Percentiles rank a stretch among this genome's conserved stretches.
Conservation (phyloP, 2,888 invertebrate genomes). For the Drosophila kambysellisi region DNA sequence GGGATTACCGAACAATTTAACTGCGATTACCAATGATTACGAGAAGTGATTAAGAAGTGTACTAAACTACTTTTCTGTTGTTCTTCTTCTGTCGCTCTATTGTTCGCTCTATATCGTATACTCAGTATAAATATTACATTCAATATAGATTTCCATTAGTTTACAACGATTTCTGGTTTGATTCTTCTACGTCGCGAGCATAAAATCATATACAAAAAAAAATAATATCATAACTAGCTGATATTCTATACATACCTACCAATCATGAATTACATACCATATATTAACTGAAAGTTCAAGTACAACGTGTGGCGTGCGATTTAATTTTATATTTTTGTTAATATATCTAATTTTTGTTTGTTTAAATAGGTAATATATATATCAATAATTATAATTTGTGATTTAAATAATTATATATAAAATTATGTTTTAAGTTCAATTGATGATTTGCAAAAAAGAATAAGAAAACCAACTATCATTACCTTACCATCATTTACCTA, state of each 20-base stretch:
- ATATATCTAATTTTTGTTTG: constrained; percentile 5
- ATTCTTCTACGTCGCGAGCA: constrained; percentile 49
- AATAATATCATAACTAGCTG: constrained; percentile 58
- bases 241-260: constrained; percentile 53
- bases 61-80: constrained; percentile 21
- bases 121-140: constrained; percentile 74
- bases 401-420: constrained; percentile 23
- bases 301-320: constrained; percentile 64
- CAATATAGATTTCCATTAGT: constrained; percentile 65
- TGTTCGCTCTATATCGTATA: constrained; percentile 51
- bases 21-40: constrained; percentile 11
- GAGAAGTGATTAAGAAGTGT: constrained; percentile 16
- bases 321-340: constrained; percentile 36
- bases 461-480: constrained; percentile 65
- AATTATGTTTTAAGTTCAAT: constrained; percentile 41
- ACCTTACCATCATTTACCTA: constrained; percentile 84
- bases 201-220: constrained; percentile 50
- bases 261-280: constrained; percentile 60
- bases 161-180: constrained; percentile 63
- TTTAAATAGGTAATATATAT: constrained; percentile 23
- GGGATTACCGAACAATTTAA: constrained; percentile 14
- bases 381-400: constrained; percentile 20
- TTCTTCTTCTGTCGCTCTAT: constrained; percentile 38
- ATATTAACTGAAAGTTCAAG: constrained; percentile 53
- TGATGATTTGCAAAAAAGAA: constrained; percentile 31